Base-by-base conservation (phyloP, 1,140 invertebrate genomes). In the Aphelinus atriplicis region DNA sequence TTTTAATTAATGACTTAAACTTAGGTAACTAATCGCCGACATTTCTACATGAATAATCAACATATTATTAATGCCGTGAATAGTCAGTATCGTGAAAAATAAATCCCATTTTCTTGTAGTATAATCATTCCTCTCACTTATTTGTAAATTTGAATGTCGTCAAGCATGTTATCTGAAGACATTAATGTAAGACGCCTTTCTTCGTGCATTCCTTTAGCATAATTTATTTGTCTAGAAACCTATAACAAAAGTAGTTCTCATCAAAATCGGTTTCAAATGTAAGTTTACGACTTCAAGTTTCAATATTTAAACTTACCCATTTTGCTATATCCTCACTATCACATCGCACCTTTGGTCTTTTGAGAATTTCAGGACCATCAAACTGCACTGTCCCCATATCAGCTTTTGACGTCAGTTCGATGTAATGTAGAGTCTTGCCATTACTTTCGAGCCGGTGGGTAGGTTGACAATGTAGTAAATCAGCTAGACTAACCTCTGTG, bases 171-270 rank as follows among this genome's bases (percentile, higher is more conserved):
- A 71, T 88, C 87, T n/a, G 86, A 88, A 4, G 86, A 88, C 69
- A 84, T 84, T 9, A 88, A 72, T 0, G 87, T 88, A 26, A 88
- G 77, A 63, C 82, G 86, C 4, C 91, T 89, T 89, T 97, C 96
- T 84, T 95, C 92, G 84, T 93, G 94, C 81, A 97, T 91, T 81
- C 92, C 93, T 84, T 95, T 95, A 56, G 96, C 96, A 87, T 96
- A 96, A 81, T 95, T 96, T 71, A 95, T 92, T 86, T 94, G 90
- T 78, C 93, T 91, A 2, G 89, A 90, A 60, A 92, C 91, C 91
- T 92, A 77, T 5, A 82, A 53, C 51, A 66, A 7, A 53, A 62
- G 45, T 72, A 53, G 9, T 53, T 53, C 9, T 53, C 9, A 6
- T 53, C 51, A 53, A 6, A 53, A 53, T 53, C 26, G 26, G n/a